Evolutionary conservation across 1,140 invertebrate genomes (phyloP), one percentile per base, ranked within the genome.

Genomic region (Drosophila paulistorum): DNA sequence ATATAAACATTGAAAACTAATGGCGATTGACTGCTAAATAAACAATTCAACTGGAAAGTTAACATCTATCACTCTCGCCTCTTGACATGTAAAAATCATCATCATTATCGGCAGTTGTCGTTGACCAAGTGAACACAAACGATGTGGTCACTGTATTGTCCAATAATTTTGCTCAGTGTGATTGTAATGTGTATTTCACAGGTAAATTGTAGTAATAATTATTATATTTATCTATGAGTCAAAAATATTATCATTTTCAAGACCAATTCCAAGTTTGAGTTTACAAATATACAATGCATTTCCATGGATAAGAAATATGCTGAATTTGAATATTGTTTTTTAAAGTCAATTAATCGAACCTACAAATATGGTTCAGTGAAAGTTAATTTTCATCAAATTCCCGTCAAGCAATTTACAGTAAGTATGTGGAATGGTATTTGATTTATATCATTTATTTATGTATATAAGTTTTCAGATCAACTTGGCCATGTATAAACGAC

Each of bases 331-430:
- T 51, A 51, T 51, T 51, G 45, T 23, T 51, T 17, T 23, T 51
- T 51, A 11, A 51, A 51, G 7, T 51, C 45, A 3, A 23, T 51
- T 3, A 51, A 51, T 51, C 17, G 54, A 33, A 57, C 54, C 5
- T 57, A 57, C 26, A 57, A 57, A 57, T 57, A 57, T 20, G 23
- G 23, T 11, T 57, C 54, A 3, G 11, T 57, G 11, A 57, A 57
- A 26, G 26, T 33, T n/a, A 33, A 57, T 33, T n/a, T 57, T 33
- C 54, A 33, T 9, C 23, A 57, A 57, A 33, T 30, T 6, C 54
- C 54, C 1, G 20, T 57, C 10, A 57, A 26, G 1, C 23, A 57
- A 57, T 57, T 57, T 7, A 9, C 54, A 26, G 54, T 57, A 57
- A 11, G n/a, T 57, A 30, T 55, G 5, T 30, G 17, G 17, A 55